Percentiles rank a stretch among this genome's conserved stretches.
These are phyloP conservation scores for Perizoma flavofasciatum DNA, from an alignment of 2,888 invertebrate genomes.

Conservation along the genomic window DNA sequence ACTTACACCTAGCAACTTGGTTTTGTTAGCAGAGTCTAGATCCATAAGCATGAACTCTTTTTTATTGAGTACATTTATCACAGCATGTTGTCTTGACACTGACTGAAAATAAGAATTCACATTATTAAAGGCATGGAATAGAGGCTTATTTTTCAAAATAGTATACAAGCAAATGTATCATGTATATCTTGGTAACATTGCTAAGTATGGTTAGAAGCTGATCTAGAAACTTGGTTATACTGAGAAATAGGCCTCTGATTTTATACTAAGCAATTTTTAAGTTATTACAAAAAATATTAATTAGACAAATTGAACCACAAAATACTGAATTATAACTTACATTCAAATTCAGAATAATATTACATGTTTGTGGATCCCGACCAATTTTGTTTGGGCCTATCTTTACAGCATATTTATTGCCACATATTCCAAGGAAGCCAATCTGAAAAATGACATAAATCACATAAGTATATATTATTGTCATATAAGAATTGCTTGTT, in stretches of 20 bases:
- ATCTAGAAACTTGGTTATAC: too few species aligned
- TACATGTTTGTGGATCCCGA: slow-evolving; percentile 69
- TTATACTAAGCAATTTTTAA: too few species aligned
- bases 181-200: too few species aligned
- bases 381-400: slow-evolving; percentile 75
- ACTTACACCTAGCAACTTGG: slow-evolving; percentile 70
- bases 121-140: neutral
- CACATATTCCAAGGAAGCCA: slow-evolving; percentile 73
- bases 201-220: too few species aligned
- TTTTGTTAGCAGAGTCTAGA: slow-evolving; percentile 73
- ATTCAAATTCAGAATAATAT: slow-evolving; percentile 65
- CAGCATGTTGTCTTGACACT: slow-evolving; percentile 75
- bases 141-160: too few species aligned
- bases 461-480: too few species aligned
- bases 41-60: slow-evolving; percentile 73
- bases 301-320: too few species aligned
- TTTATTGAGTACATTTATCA: slow-evolving; percentile 67
- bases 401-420: slow-evolving; percentile 64
- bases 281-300: too few species aligned
- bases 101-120: slow-evolving; percentile 54
- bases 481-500: too few species aligned
- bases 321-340: slow-evolving; percentile 50
- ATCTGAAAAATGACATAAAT: slow-evolving; percentile 56
- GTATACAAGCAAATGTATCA: too few species aligned
- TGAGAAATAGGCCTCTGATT: too few species aligned